phyloP scores from a whole-genome alignment of 1,140 invertebrate genomes.

The Acyrthosiphon pisum region DNA sequence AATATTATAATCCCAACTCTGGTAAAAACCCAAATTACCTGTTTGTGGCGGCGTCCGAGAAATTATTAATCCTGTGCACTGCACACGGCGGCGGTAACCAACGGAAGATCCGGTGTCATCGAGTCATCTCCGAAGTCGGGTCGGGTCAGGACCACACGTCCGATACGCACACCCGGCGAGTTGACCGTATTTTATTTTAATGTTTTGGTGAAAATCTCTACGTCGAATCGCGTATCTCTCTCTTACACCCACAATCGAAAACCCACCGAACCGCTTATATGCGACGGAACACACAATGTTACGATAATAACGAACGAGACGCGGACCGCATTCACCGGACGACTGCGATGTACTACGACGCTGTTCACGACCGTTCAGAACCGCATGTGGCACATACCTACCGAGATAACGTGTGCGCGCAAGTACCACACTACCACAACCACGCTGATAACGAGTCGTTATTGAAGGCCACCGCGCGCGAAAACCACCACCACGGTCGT shows the following conservation, averaged over 20 bases:
- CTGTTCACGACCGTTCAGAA: background rate
- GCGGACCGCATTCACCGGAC: background rate
- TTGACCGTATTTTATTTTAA: background rate
- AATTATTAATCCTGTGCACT: background rate
- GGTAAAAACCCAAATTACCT: background rate
- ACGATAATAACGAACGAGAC: background rate
- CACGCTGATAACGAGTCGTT: background rate
- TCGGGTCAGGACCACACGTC: background rate
- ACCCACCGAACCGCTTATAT: background rate
- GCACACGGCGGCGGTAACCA: no score
- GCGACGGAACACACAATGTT: background rate
- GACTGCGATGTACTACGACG: background rate
- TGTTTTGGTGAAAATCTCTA: background rate
- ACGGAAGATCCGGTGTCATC: background rate
- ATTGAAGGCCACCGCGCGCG: background rate
- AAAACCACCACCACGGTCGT: background rate
- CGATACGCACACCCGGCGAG: no score
- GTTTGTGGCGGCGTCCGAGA: background rate
- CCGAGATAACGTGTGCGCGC: background rate
- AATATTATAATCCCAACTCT: background rate
- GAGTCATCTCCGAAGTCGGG: background rate
- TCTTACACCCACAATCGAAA: background rate
- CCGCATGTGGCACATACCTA: constrained; percentile 9
- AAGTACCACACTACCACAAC: background rate
- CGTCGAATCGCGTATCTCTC: background rate